A percentile compares a stretch with the other conserved stretches of the same genome.
These are phyloP conservation scores for Drosophila kambysellisi DNA, from an alignment of 2,888 invertebrate species.

Conservation along the genomic window DNA sequence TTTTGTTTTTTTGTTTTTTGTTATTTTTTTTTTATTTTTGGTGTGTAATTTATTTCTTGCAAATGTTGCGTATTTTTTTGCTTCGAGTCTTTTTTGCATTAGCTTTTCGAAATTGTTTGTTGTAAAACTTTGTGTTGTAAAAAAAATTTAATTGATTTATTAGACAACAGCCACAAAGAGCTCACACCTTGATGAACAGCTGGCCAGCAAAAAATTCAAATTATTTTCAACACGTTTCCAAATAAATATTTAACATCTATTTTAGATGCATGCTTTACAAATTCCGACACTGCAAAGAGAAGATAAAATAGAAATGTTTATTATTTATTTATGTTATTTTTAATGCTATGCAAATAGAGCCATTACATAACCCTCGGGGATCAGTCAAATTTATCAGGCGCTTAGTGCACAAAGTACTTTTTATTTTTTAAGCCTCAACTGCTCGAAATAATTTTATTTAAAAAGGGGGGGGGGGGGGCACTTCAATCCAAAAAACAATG, in stretches of 20 bases:
- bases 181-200: conserved; percentile 25
- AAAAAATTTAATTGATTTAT: conserved; percentile 25
- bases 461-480: neutral
- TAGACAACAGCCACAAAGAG: neutral
- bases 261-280: conserved; percentile 10
- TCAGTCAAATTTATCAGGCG: conserved; percentile 5
- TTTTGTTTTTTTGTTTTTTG: conserved; percentile 15
- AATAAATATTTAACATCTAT: conserved; percentile 1
- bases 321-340: conserved; percentile 39
- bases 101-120: conserved; percentile 9
- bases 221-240: conserved; percentile 17
- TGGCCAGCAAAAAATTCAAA: conserved; percentile 8
- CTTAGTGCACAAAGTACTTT: conserved; percentile 1
- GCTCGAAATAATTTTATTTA: neutral
- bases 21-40: conserved; percentile 18
- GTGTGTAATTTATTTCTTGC: conserved; percentile 36
- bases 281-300: conserved; percentile 34
- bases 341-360: conserved; percentile 25
- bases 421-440: neutral
- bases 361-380: conserved; percentile 57
- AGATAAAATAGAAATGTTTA: conserved; percentile 31
- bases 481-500: conserved; percentile 55
- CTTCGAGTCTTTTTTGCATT: conserved; percentile 21
- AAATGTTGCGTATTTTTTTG: conserved; percentile 30
- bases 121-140: conserved; percentile 14